Conservation (phyloP, 2,888 invertebrate genomes). For the Drosophila kuntzei region DNA sequence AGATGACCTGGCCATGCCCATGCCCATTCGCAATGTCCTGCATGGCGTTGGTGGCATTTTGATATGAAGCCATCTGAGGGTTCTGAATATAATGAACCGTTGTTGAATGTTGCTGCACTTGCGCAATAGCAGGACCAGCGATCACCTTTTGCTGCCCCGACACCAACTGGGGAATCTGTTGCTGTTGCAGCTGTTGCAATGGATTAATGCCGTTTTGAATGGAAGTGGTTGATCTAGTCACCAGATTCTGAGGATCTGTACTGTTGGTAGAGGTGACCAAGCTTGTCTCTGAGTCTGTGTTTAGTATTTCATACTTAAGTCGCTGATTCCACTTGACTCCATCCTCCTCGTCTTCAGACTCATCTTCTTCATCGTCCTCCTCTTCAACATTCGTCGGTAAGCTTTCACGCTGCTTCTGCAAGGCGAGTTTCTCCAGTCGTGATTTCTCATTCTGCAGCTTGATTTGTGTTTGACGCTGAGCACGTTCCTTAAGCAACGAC, state of each 20-base stretch:
- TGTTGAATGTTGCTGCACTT: constrained; percentile 64
- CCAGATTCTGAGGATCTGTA: constrained; percentile 86
- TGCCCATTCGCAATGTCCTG: constrained; percentile 67
- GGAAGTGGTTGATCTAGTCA: constrained; percentile 70
- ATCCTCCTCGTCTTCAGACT: constrained; percentile 81
- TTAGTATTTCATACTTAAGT: constrained; percentile 64
- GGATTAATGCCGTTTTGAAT: constrained; percentile 78
- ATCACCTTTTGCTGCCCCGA: constrained; percentile 68
- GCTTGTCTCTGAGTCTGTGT: constrained; percentile 80
- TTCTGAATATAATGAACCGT: constrained; percentile 77
- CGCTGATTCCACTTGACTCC: constrained; percentile 71
- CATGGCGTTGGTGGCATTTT: constrained; percentile 53
- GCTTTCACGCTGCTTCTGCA: constrained; percentile 86
- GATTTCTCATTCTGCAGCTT: constrained; percentile 88
- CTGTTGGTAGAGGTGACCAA: constrained; percentile 83
- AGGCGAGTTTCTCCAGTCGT: constrained; percentile 85
- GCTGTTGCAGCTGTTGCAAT: constrained; percentile 53
- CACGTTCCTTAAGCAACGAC: constrained; percentile 86
- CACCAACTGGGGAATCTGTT: constrained; percentile 57
- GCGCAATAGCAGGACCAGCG: constrained; percentile 61
- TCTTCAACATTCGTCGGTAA: constrained; percentile 82
- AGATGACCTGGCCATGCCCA: constrained; percentile 71
- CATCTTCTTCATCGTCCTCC: constrained; percentile 84
- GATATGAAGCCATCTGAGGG: constrained; percentile 74
- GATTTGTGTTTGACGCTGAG: constrained; percentile 88